Percentiles rank a stretch among this genome's conserved stretches.
phyloP scores from a whole-genome alignment of 2,797 vertebrate species.

The Tenualosa ilisha region DNA sequence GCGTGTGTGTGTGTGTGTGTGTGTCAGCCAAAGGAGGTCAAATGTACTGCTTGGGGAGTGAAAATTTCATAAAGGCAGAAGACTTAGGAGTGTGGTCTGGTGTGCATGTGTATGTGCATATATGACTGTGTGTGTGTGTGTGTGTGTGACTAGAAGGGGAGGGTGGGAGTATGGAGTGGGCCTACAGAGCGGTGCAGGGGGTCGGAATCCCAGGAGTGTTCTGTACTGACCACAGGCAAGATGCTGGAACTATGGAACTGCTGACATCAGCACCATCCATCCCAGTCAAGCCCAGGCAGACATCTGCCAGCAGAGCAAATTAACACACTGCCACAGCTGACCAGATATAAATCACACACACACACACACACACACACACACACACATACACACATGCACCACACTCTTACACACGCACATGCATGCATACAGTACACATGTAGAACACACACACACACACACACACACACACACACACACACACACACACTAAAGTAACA shows the following conservation, averaged over 20 bases:
- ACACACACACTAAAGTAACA: neutral
- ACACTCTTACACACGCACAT: neutral
- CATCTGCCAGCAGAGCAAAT: slow-evolving; percentile 37
- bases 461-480: slow-evolving; percentile 15
- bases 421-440: neutral
- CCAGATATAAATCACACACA: slow-evolving; percentile 53
- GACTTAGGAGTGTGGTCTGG: neutral
- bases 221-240: slow-evolving; percentile 5
- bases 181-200: neutral
- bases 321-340: slow-evolving; percentile 53
- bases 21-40: neutral
- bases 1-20: slow-evolving; percentile 1
- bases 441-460: neutral
- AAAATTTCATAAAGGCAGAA: neutral
- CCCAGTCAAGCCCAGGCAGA: slow-evolving; percentile 31
- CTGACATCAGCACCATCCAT: slow-evolving; percentile 36
- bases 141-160: neutral
- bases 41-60: neutral
- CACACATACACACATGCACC: slow-evolving; percentile 27
- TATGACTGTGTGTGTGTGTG: neutral
- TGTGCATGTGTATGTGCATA: neutral
- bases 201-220: neutral
- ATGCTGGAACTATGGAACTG: neutral
- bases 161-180: neutral
- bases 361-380: slow-evolving; percentile 43